Base-by-base conservation (phyloP, 2,113 vertebrate genomes). In the Phycodurus eques region DNA sequence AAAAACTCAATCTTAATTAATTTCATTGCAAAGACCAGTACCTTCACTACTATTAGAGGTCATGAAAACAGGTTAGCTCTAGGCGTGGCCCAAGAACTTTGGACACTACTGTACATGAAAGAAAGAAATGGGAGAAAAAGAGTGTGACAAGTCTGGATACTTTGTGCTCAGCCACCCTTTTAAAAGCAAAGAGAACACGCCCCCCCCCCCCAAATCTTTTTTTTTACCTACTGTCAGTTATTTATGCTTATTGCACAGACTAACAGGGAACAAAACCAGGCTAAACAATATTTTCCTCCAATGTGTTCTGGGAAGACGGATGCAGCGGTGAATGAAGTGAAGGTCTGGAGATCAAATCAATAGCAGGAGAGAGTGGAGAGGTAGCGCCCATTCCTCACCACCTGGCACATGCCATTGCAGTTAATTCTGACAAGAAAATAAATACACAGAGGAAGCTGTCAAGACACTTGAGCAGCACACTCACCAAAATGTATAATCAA, bases 301-400 rank as follows among this genome's bases (percentile, higher is more conserved):
- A 80, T 74, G 70, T 73, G 71, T 87, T 85, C 83, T 78, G 74
- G 81, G 70, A 75, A 76, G 86, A 88, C 74, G 73, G 66, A 89
- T 90, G 81, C 80, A 68, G 68, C 56, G 17, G 43, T 31, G 8
- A 31, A 73, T 77, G 64, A 54, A 66, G 84, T 73, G 84, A 84
- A 78, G 71, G 76, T 66, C 77, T 80, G 62, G 74, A 81, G 81
- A 88, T 85, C 81, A 83, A 87, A 88, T 90, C 87, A 83, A 87
- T 83, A 74, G 62, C 43, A 60, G 75, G 60, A 69, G 69, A 75
- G 57, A 39, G 66, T 79, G 27, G 67, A 65, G 76, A 75, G 75
- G 72, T 68, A 70, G 77, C 9, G 10, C 22, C 70, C 72, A 83
- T 84, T 88, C 75, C 82, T 88, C 80, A 85, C 53, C 8, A 27